phyloP scores from a whole-genome alignment of 2,888 invertebrate species.

The Formica aserva region DNA sequence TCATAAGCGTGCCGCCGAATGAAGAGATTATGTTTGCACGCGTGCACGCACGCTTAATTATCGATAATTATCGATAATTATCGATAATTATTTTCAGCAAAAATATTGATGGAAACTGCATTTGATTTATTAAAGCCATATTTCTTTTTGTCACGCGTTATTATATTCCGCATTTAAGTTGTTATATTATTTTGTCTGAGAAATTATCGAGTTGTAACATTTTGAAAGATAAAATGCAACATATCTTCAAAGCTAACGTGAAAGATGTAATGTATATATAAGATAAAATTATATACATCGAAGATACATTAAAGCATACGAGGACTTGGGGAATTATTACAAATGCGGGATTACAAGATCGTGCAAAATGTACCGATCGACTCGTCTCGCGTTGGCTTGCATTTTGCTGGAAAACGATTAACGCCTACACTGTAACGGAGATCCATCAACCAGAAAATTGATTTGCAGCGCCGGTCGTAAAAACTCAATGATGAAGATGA shows the following conservation, averaged over 20 bases:
- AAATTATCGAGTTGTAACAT: not conserved
- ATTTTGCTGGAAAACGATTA: slow-evolving; percentile 47
- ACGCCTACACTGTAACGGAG: slow-evolving; percentile 44
- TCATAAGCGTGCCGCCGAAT: not conserved
- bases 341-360: slow-evolving; percentile 25
- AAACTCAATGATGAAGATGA: slow-evolving; percentile 49
- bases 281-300: not conserved
- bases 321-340: slow-evolving; percentile 15
- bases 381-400: slow-evolving; percentile 13
- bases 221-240: not conserved
- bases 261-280: not conserved
- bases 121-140: not conserved
- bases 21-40: not conserved
- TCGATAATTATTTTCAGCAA: not conserved
- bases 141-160: not conserved
- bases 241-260: not conserved
- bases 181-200: not conserved
- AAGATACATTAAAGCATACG: not conserved
- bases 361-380: slow-evolving; percentile 32
- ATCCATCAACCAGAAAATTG: slow-evolving; percentile 49
- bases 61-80: not conserved
- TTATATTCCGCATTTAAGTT: not conserved
- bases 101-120: not conserved
- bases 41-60: slow-evolving; percentile 17
- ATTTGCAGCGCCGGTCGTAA: slow-evolving; percentile 35